Base-by-base conservation (phyloP, 2,888 invertebrate species). In the Cheilosia soror region DNA sequence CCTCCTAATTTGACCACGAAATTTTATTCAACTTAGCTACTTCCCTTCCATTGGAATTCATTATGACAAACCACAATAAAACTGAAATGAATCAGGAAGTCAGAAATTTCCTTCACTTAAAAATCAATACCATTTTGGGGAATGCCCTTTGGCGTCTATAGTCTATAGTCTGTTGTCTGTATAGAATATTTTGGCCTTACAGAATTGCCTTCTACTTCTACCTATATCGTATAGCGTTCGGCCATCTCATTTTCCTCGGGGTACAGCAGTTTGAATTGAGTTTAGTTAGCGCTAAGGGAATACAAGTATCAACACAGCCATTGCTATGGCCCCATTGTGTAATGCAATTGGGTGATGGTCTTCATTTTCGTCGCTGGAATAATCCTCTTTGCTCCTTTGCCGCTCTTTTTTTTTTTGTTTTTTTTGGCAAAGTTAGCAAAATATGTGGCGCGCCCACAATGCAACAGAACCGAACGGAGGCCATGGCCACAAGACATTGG, bases 271-370 rank as follows among this genome's bases (percentile, higher is more conserved):
- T 58, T 13, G 60, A 72, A 72, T 62, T 62, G 20, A 78, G 60
- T 77, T 60, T 42, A 55, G 25, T 55, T 57, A 40, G 33, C 62
- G 66, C 31, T 55, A 62, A 66, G 66, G 60, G 82, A 66, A 55
- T 66, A 57, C 51, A 51, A 27, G 51, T 51, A 51, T 51, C 51
- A 47, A 27, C 15, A 53, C 53, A 77, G 3, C 71, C 65, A 65
- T 53, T 82, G 77, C 44, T 44, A n/a, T 51, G 51, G 72, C 72
- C 78, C 62, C 66, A 78, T 83, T 83, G 73, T 83, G 79, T 79
- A 79, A 83, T 83, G 62, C 79, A 79, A 83, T 81, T 76, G 76
- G 76, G 55, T 62, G 68, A 80, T 72, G 72, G 78, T 79, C 55
- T 58, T n/a, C 73, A 58, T 78, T 83, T 69, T 44, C 79, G 57